phyloP scores from a whole-genome alignment of 2,888 invertebrate genomes.

The Lottia gigantea region DNA sequence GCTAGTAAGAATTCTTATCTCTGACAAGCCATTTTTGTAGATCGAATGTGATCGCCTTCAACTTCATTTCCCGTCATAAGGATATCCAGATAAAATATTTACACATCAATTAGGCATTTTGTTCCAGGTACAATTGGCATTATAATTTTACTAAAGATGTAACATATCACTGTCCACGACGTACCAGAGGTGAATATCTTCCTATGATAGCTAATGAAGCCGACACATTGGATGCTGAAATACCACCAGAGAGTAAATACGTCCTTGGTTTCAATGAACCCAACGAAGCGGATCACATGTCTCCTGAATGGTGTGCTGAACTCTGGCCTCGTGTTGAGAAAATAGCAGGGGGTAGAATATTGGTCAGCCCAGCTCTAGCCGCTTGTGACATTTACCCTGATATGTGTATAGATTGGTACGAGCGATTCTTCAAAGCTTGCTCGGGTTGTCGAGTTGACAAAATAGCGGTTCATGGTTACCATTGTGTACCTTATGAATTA shows the following conservation, averaged over 20 bases:
- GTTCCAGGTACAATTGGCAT: slow-evolving; percentile 31
- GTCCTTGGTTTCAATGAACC: slow-evolving; percentile 48
- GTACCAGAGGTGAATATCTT: slow-evolving; percentile 23
- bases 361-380: slow-evolving; percentile 13
- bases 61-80: too few relatives aligned
- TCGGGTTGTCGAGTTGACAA: slow-evolving; percentile 5
- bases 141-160: slow-evolving; percentile 17
- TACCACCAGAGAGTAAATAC: slow-evolving; percentile 27
- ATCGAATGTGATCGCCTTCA: too few relatives aligned
- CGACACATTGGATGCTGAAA: neutral
- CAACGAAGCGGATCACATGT: slow-evolving; percentile 37
- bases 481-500: slow-evolving; percentile 2
- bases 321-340: slow-evolving; percentile 38
- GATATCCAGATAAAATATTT: too few relatives aligned
- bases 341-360: neutral
- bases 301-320: slow-evolving; percentile 34
- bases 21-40: too few relatives aligned
- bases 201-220: slow-evolving; percentile 43
- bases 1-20: too few relatives aligned
- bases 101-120: neutral
- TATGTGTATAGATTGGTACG: slow-evolving; percentile 6
- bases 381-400: neutral
- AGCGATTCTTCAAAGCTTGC: slow-evolving; percentile 13
- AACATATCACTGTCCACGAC: slow-evolving; percentile 16
- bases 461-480: slow-evolving; percentile 15